Conservation (phyloP, 1,140 invertebrate genomes). For the Prorops nasuta region DNA sequence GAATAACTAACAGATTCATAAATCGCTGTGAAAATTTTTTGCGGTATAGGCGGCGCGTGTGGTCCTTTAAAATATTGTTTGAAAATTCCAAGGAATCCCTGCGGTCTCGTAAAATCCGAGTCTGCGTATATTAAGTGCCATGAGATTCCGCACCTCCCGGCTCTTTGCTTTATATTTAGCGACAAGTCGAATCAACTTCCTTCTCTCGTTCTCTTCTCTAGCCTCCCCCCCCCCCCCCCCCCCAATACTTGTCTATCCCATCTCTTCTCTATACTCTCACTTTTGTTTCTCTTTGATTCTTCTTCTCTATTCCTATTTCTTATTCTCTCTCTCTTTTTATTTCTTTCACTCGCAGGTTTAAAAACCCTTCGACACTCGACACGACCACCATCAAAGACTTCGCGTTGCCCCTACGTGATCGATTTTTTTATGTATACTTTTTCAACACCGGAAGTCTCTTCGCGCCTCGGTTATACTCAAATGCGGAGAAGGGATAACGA, state of each 20-base stretch:
- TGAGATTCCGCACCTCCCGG: constrained; percentile 35
- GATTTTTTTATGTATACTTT: constrained; percentile 12
- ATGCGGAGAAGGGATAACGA: no score
- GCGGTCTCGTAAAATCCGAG: constrained; percentile 19
- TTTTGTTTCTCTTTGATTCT: no score
- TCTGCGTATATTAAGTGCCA: constrained; percentile 36
- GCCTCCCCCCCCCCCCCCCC: no score
- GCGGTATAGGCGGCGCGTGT: constrained; percentile 13
- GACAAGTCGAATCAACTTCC: no score
- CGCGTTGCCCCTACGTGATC: no score
- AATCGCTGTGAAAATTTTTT: no score
- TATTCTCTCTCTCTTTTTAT: not conserved
- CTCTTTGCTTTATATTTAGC: constrained; percentile 49
- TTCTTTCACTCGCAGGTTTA: no score
- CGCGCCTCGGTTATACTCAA: no score
- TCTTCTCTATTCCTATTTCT: not conserved
- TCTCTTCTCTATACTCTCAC: not conserved
- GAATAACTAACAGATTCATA: no score
- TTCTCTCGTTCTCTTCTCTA: no score
- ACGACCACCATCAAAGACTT: no score
- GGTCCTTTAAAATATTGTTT: constrained; percentile 20
- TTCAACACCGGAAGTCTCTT: not conserved
- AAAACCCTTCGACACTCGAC: no score
- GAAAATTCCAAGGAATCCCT: constrained; percentile 19
- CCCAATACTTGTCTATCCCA: constrained; percentile 2